phyloP scores from a whole-genome alignment of 2,888 invertebrate genomes.

The Hemistola chrysoprasaria region DNA sequence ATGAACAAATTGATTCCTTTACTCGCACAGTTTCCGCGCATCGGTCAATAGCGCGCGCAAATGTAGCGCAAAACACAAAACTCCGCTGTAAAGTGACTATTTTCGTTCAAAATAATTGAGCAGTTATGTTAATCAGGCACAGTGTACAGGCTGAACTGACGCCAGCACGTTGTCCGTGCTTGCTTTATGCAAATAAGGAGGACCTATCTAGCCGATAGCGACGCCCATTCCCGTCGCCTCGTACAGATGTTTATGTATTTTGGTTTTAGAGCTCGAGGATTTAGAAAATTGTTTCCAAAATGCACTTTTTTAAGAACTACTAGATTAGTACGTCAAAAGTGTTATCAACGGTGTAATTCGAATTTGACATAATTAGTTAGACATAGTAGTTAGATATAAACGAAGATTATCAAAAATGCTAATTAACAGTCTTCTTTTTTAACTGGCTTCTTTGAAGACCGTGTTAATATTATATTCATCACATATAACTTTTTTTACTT shows the following conservation, averaged over 20 bases:
- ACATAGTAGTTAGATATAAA: too few species aligned
- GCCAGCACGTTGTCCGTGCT: slow-evolving; percentile 68
- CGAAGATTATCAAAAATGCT: too few species aligned
- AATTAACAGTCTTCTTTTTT: too few species aligned
- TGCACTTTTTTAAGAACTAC: too few species aligned
- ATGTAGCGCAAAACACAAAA: slow-evolving; percentile 59
- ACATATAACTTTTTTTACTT: too few species aligned
- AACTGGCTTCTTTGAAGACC: too few species aligned
- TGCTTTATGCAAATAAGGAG: slow-evolving; percentile 69
- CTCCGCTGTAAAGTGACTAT: slow-evolving; percentile 71
- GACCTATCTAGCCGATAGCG: slow-evolving; percentile 25
- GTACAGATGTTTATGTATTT: slow-evolving; percentile 10
- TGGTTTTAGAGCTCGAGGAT: slow-evolving; percentile 1
- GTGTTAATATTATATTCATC: too few species aligned
- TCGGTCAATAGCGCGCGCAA: slow-evolving; percentile 5
- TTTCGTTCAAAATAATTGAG: slow-evolving; percentile 74
- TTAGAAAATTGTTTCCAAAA: too few species aligned
- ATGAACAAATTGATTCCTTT: too few species aligned
- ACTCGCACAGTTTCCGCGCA: neutral
- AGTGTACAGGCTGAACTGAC: slow-evolving; percentile 69
- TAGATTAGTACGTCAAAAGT: too few species aligned
- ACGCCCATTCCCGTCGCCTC: slow-evolving; percentile 12
- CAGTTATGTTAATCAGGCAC: slow-evolving; percentile 77
- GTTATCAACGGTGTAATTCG: too few species aligned
- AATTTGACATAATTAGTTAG: too few species aligned